Percentiles rank a stretch among this genome's conserved stretches.
These are phyloP conservation scores for Rhynchotus rufescens DNA, from an alignment of 2,797 vertebrate species.

Conservation along the genomic window DNA sequence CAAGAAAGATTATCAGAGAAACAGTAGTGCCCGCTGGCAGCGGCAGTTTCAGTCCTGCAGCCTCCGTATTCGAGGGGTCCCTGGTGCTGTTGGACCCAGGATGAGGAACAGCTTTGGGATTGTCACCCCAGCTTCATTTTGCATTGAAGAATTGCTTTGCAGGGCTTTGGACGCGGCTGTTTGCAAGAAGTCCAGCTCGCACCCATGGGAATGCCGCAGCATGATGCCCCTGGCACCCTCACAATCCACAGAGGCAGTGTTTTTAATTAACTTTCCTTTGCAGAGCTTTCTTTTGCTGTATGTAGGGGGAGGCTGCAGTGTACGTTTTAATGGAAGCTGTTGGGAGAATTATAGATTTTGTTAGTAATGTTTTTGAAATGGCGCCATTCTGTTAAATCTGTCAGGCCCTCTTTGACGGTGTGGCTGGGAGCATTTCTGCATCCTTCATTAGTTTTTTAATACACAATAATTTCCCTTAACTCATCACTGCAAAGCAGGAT, in stretches of 20 bases:
- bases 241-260: conserved; percentile 35
- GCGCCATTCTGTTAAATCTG: conserved; percentile 63
- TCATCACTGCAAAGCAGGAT: conserved; percentile 19
- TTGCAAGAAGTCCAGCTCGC: neutral
- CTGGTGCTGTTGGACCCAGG: accelerated
- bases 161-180: neutral
- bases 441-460: conserved; percentile 58
- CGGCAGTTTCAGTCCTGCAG: neutral
- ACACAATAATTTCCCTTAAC: conserved; percentile 42
- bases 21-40: neutral
- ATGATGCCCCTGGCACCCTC: conserved; percentile 18
- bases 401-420: conserved; percentile 32
- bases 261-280: conserved; percentile 64
- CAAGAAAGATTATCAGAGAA: neutral
- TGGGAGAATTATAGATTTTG: conserved; percentile 71
- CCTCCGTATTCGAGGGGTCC: neutral
- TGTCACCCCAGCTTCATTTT: neutral
- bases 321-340: conserved; percentile 65
- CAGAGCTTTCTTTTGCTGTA: conserved; percentile 19
- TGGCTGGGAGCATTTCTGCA: conserved; percentile 37
- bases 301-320: conserved; percentile 14
- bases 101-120: neutral
- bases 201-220: neutral
- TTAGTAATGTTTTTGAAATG: conserved; percentile 72
- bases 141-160: neutral